Evolutionary conservation across 2,797 vertebrate genomes (phyloP).

Genomic region (Leptoclinus maculatus): DNA sequence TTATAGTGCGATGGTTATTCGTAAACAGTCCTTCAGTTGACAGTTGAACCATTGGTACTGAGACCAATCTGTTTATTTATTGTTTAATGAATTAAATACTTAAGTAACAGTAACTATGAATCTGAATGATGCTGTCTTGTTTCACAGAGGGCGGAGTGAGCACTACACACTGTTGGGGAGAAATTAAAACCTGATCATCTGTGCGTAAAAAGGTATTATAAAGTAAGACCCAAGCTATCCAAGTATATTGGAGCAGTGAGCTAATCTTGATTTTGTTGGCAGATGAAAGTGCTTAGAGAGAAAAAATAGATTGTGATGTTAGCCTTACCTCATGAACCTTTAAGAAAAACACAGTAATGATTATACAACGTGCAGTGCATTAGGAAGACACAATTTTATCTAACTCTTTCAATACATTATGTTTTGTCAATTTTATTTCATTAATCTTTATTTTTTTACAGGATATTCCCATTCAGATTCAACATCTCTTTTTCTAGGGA

Average conservation of each 20-base stretch:
- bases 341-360: too few species aligned
- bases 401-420: too few species aligned
- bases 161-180: neutral
- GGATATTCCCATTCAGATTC: too few species aligned
- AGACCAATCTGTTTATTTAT: neutral
- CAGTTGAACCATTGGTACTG: neutral
- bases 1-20: fast-evolving
- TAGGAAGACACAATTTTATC: too few species aligned
- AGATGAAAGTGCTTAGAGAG: neutral
- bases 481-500: too few species aligned
- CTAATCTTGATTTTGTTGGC: neutral
- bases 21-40: neutral
- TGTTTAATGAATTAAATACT: neutral
- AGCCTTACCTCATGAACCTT: too few species aligned
- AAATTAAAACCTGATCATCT: neutral
- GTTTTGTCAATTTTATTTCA: too few species aligned
- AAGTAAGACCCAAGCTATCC: neutral
- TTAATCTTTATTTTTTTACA: too few species aligned
- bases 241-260: neutral
- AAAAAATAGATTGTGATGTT: too few species aligned
- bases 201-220: neutral
- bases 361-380: too few species aligned
- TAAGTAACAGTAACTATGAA: neutral
- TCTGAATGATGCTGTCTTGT: neutral
- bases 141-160: neutral